Evolutionary conservation across 2,113 vertebrate genomes (phyloP), one percentile per base, ranked within the genome.

Genomic region (Symphodus melops): DNA sequence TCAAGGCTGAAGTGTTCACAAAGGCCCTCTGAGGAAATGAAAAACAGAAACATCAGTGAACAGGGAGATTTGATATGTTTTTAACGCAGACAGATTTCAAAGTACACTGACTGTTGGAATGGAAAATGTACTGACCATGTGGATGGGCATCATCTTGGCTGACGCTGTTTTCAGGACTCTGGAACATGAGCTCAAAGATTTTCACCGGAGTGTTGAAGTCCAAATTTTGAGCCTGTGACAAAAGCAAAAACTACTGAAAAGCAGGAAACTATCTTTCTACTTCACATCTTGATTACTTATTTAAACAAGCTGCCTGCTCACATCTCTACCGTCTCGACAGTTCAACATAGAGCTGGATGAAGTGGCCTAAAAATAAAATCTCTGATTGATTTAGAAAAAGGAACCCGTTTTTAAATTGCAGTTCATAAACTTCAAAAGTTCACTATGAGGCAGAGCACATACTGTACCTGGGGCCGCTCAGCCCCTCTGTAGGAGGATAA

Each of bases 181-280:
- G 97, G 89, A 99, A 99, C 95, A 99, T 97, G 5, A 97, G 96
- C 90, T 98, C 97, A 69, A 99, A 99, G 85, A 99, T 96, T 91
- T 94, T 94, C 92, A 96, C 96, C 79, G 96, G 95, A 78, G 97
- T 97, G 93, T 93, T 96, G 83, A 98, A 92, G 89, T 97, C 96
- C 88, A 96, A 93, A 91, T 96, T 95, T 37, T 96, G 96, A 79
- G 93, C 94, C 96, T 97, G 91, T 57, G 76, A 59, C 11, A 44
- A 66, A 60, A 61, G 39, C 0, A 14, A 53, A 74, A 79, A 17
- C 14, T 17, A 21, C 28, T 44, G n/a, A 63, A 12, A 21, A 54
- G 21, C 25, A 25, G 25, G 25, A 25, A 25, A 25, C 25, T 25
- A 25, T 25, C 4, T 25, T 25, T 25, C 28, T n/a, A n/a, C n/a